A percentile compares a stretch with the other conserved stretches of the same genome.
Evolutionary conservation across 2,113 vertebrate genomes (phyloP).

Genomic region (Shinisaurus crocodilurus): DNA sequence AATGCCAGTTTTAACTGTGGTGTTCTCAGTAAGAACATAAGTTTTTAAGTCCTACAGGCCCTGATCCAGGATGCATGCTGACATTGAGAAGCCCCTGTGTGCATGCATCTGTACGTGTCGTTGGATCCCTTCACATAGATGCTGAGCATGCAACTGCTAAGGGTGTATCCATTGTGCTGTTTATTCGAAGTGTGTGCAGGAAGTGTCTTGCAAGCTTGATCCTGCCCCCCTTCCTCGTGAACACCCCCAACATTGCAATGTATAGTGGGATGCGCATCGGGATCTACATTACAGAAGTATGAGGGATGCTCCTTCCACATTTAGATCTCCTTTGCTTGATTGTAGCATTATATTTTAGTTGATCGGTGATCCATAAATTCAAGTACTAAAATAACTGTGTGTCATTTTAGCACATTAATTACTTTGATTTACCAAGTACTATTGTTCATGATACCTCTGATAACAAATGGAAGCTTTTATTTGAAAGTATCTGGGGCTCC

Average conservation of each 20-base stretch:
- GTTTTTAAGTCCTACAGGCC: not conserved
- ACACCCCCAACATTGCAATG: not conserved
- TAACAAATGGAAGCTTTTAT: not conserved
- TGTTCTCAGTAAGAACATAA: not conserved
- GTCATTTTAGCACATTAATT: not conserved
- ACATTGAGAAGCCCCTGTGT: not conserved
- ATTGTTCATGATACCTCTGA: not conserved
- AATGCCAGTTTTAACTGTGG: rapidly evolving
- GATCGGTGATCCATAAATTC: not conserved
- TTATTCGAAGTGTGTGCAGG: not conserved
- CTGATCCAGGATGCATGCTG: not conserved
- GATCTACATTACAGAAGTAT: not conserved
- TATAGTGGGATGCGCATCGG: not conserved
- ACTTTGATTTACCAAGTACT: not conserved
- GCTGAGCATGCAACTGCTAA: not conserved
- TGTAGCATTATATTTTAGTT: not conserved
- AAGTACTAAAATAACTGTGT: not conserved
- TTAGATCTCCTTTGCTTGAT: not conserved
- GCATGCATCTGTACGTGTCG: not conserved
- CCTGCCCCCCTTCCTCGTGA: not conserved
- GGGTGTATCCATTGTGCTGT: not conserved
- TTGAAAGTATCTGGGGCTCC: not conserved
- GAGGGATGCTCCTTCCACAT: not conserved
- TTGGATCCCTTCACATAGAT: too few relatives aligned
- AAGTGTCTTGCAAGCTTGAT: not conserved